Percentiles rank a stretch among this genome's conserved stretches.
Evolutionary conservation across 2,888 invertebrate species (phyloP).

Genomic region (Mythimna pallens): DNA sequence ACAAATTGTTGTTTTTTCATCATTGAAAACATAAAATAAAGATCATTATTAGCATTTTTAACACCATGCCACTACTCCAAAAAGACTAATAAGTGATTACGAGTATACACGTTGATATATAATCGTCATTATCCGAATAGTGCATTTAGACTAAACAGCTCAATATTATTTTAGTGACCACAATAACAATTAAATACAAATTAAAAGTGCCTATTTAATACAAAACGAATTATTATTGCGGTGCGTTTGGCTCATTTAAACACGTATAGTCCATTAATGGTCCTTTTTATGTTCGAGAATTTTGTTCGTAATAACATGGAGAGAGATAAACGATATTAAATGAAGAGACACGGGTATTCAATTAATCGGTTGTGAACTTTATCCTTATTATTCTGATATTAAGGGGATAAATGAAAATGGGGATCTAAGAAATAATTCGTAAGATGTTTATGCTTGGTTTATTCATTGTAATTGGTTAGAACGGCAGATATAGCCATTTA

Average conservation of each 20-base stretch:
- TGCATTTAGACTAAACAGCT: not conserved
- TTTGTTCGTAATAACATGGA: conserved; percentile 50
- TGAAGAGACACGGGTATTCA: conserved; percentile 57
- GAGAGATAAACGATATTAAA: conserved; percentile 56
- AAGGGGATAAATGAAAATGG: not conserved
- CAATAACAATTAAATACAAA: conserved; percentile 4
- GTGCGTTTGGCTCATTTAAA: conserved; percentile 52
- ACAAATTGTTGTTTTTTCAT: too few relatives aligned
- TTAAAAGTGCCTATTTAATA: conserved; percentile 26
- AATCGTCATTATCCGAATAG: not conserved
- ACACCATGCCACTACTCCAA: too few relatives aligned
- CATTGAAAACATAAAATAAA: too few relatives aligned
- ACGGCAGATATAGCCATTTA: too few relatives aligned
- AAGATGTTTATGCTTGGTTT: not conserved
- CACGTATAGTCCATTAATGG: conserved; percentile 63
- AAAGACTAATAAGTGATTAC: too few relatives aligned
- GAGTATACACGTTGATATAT: too few relatives aligned
- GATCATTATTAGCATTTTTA: too few relatives aligned
- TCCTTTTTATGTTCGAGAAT: conserved; percentile 48
- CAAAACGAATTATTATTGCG: conserved; percentile 32
- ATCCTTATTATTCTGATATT: conserved; percentile 32
- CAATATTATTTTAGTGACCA: conserved; percentile 1
- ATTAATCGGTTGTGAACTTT: conserved; percentile 53
- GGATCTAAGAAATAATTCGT: not conserved
- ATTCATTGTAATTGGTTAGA: not conserved